A percentile compares a stretch with the other conserved stretches of the same genome.
Conservation (phyloP, 2,113 vertebrate genomes). For the Phaethornis superciliosus region DNA sequence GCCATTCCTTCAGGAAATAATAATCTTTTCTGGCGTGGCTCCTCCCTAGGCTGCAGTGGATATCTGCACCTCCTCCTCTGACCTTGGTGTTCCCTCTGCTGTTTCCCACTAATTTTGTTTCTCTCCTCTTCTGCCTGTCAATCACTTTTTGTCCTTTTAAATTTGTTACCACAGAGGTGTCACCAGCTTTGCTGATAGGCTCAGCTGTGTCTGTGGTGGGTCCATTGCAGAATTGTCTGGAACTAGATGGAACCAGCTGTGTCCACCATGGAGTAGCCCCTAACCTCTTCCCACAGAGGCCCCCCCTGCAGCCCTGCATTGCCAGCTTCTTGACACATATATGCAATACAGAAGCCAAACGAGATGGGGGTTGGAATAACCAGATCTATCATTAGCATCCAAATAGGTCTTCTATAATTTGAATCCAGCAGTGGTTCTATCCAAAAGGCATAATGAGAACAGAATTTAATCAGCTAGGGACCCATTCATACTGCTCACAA, state of each 20-base stretch:
- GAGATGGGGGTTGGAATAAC: background rate
- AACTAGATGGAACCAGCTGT: background rate
- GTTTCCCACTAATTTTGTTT: background rate
- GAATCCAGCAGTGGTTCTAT: background rate
- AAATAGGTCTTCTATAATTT: background rate
- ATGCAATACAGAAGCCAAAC: background rate
- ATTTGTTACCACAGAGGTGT: background rate
- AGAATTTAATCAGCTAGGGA: slow-evolving; percentile 2
- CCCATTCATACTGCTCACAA: background rate
- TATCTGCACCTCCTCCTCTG: background rate
- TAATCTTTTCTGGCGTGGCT: background rate
- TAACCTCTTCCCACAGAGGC: background rate
- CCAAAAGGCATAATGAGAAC: background rate
- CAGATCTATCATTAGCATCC: background rate
- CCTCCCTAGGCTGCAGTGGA: background rate
- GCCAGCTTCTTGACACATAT: background rate
- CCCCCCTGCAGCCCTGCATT: background rate
- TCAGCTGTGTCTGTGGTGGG: background rate
- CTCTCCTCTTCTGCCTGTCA: background rate
- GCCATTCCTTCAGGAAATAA: background rate
- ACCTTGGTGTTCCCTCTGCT: background rate
- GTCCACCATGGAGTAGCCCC: background rate
- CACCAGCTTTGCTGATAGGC: background rate
- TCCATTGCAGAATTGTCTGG: background rate
- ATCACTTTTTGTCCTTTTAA: background rate